Evolutionary conservation across 2,113 vertebrate species (phyloP).

Genomic region (Sander vitreus): DNA sequence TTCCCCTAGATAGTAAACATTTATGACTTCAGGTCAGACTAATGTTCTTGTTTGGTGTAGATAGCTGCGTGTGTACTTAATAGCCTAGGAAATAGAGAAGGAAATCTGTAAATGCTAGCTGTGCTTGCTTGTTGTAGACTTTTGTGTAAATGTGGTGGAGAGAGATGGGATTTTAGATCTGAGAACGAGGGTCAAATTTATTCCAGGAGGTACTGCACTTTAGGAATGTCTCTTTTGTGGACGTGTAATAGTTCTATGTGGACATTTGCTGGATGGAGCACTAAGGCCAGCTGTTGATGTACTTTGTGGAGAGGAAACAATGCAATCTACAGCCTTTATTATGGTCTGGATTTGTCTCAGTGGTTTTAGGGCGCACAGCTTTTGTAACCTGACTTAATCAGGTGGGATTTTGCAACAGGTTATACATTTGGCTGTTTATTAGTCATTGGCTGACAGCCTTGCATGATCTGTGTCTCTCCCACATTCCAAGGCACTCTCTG

Average conservation of each 20-base stretch:
- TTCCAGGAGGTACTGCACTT: not conserved
- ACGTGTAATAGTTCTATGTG: not conserved
- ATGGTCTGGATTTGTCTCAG: not conserved
- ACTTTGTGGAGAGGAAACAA: not conserved
- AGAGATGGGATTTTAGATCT: not conserved
- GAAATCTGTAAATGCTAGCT: not conserved
- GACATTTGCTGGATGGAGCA: not conserved
- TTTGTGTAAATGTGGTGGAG: not conserved
- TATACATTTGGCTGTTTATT: slow-evolving; percentile 14
- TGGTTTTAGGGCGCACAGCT: not conserved
- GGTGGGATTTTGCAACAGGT: slow-evolving; percentile 3
- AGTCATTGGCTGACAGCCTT: not conserved
- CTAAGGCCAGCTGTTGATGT: not conserved
- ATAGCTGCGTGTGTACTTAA: not conserved
- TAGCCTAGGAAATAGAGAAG: not conserved
- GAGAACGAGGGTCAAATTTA: not conserved
- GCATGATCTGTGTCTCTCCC: slow-evolving; percentile 23
- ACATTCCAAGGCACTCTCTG: not conserved
- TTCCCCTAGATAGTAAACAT: not conserved
- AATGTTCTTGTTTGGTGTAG: not conserved
- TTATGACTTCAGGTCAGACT: not conserved
- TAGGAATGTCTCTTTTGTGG: not conserved
- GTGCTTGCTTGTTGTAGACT: not conserved
- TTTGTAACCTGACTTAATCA: slow-evolving; percentile 10
- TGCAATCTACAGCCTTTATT: not conserved